A percentile compares a stretch with the other conserved stretches of the same genome.
phyloP scores from a whole-genome alignment of 1,140 invertebrate species.

The Drosophila simulans region DNA sequence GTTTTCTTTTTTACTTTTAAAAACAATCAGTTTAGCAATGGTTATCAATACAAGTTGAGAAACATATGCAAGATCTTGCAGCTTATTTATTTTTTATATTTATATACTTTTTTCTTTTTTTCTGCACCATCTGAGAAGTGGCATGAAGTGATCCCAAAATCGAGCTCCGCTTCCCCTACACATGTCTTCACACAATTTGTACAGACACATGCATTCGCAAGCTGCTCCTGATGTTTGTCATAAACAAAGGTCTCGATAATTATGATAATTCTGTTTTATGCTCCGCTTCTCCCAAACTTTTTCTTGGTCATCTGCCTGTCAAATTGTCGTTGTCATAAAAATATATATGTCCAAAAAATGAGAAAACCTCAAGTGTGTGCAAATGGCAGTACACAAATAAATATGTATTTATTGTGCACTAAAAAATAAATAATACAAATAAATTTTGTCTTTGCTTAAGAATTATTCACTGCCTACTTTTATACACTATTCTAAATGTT shows the following conservation, averaged over 20 bases:
- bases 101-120: no score
- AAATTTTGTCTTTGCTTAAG: no score
- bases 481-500: no score
- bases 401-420: constrained; percentile 20
- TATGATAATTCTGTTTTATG: constrained; percentile 68
- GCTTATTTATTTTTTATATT: no score
- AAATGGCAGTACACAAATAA: constrained; percentile 38
- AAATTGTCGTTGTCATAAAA: constrained; percentile 75
- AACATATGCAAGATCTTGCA: no score
- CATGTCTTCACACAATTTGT: constrained; percentile 27
- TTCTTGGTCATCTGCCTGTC: constrained; percentile 42
- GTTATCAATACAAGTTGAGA: no score
- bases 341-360: constrained; percentile 44
- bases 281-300: constrained; percentile 23
- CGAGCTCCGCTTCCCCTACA: constrained; percentile 13
- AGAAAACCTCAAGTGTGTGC: constrained; percentile 68
- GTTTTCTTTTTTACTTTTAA: no score
- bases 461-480: background rate
- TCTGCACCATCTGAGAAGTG: constrained; percentile 2
- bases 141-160: constrained; percentile 4
- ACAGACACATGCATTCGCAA: constrained; percentile 1
- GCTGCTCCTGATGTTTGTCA: constrained; percentile 39
- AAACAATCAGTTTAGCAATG: no score
- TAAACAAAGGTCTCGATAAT: constrained; percentile 68
- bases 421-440: background rate